Evolutionary conservation across 2,113 vertebrate genomes (phyloP), one percentile per base, ranked within the genome.

Genomic region (Rhipidura dahli): DNA sequence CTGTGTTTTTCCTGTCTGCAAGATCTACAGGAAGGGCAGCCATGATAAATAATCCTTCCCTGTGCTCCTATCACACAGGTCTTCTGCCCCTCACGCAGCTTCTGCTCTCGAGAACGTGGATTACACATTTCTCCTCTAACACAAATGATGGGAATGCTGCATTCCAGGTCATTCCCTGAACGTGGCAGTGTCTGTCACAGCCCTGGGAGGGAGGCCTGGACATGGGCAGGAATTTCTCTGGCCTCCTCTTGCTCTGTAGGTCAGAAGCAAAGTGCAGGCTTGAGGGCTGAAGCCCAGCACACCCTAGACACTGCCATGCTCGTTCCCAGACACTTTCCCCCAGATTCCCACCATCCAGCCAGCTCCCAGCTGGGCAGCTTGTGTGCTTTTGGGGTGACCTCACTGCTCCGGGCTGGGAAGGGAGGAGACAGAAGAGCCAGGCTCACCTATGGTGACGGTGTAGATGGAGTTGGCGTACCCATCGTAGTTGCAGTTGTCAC

Each of bases 401-500:
- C 30, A 0, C 9, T 24, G 40, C 30, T 19, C 10, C 59, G 10
- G 0, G 12, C 60, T 6, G 50, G 77, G 53, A 9, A 71, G 53
- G 56, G 39, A 20, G 1, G 21, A 20, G 63, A 3, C 13, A 8
- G 45, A 9, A 35, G 69, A 7, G 7, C 0, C 10, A 1, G 3
- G 31, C 76, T 97, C 98, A 99, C 99, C 99, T 33, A 99, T 98
- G 2, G 99, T 99, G 94, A 99, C 98, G 0, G 99, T 99, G 97
- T 99, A 99, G 98, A 99, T 99, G 90, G 99, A 99, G 98, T 99
- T 99, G 93, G 99, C 99, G 0, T 99, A 99, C 8, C 99, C 99
- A 0, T 99, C 99, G 0, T 99, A 99, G 98, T 99, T 99, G 98
- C 99, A 99, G 97, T 99, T 99, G 98, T 99, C 99, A 0, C 97